phyloP scores from a whole-genome alignment of 2,888 invertebrate genomes.

The Branchipolynoe longqiensis region DNA sequence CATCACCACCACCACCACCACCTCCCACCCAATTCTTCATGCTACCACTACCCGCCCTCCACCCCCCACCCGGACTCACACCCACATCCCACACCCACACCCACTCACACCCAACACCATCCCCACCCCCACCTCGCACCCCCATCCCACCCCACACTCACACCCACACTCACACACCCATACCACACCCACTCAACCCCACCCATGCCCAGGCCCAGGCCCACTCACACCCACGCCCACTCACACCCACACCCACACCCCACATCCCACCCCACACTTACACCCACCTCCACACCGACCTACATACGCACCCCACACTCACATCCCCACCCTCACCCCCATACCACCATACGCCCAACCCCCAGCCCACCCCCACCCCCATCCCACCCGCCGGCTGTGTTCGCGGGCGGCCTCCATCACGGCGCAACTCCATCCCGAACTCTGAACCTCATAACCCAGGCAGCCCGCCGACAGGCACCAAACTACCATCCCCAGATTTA shows the following conservation, averaged over 20 bases:
- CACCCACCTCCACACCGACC: too few species aligned
- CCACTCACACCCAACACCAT: not conserved
- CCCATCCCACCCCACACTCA: not conserved
- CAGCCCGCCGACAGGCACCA: too few species aligned
- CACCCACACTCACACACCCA: not conserved
- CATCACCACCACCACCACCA: not conserved
- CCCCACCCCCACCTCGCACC: not conserved
- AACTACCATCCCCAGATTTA: slow-evolving; percentile 8
- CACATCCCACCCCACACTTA: too few species aligned
- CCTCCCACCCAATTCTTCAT: too few species aligned
- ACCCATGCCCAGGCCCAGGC: not conserved
- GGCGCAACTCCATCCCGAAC: too few species aligned
- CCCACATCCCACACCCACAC: not conserved
- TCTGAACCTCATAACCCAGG: too few species aligned
- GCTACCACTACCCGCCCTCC: too few species aligned
- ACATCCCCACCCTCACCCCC: not conserved
- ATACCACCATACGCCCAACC: not conserved
- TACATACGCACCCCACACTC: not conserved
- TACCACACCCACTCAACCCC: not conserved
- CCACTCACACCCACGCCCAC: not conserved
- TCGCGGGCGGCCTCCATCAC: too few species aligned
- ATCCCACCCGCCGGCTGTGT: too few species aligned
- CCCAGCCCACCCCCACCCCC: not conserved
- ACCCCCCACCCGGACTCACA: too few species aligned
- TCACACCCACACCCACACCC: too few species aligned